Evolutionary conservation across 2,797 vertebrate genomes (phyloP).

Genomic region (Syngnathus acus): DNA sequence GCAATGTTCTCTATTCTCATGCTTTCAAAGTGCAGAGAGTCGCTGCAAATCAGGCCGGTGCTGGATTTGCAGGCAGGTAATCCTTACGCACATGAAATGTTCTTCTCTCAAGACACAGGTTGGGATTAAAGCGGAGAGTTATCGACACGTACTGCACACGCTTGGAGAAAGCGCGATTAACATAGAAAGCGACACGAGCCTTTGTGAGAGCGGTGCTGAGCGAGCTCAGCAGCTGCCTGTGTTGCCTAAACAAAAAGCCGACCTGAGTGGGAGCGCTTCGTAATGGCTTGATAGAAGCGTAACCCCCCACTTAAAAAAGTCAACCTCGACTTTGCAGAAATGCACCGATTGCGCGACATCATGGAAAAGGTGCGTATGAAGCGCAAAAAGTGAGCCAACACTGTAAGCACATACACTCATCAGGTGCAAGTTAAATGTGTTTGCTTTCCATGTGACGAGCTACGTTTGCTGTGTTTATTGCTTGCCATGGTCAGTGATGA

Average conservation of each 20-base stretch:
- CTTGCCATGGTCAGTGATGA: slow-evolving; percentile 55
- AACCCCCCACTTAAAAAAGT: too few relatives aligned
- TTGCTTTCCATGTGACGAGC: not conserved
- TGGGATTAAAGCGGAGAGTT: slow-evolving; percentile 60
- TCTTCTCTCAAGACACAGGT: slow-evolving; percentile 46
- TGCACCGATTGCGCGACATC: too few relatives aligned
- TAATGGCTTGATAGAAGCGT: too few relatives aligned
- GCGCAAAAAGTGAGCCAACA: too few relatives aligned
- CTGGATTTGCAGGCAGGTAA: slow-evolving; percentile 59
- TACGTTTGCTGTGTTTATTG: not conserved
- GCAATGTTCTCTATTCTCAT: slow-evolving; percentile 13
- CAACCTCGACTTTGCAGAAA: too few relatives aligned
- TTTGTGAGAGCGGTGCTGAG: slow-evolving; percentile 48
- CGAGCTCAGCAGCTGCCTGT: slow-evolving; percentile 21
- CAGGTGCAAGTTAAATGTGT: too few relatives aligned
- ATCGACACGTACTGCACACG: slow-evolving; percentile 40
- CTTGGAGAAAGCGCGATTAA: slow-evolving; percentile 54
- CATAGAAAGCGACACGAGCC: slow-evolving; percentile 56
- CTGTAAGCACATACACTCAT: too few relatives aligned
- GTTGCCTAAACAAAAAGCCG: slow-evolving; percentile 58
- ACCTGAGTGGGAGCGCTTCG: slow-evolving; percentile 12
- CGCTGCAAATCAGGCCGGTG: slow-evolving; percentile 34
- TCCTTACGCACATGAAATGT: slow-evolving; percentile 45
- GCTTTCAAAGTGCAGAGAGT: slow-evolving; percentile 22
- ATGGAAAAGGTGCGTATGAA: too few relatives aligned